These are phyloP conservation scores for Pionites leucogaster DNA, from an alignment of 2,113 vertebrate genomes.

Conservation along the genomic window DNA sequence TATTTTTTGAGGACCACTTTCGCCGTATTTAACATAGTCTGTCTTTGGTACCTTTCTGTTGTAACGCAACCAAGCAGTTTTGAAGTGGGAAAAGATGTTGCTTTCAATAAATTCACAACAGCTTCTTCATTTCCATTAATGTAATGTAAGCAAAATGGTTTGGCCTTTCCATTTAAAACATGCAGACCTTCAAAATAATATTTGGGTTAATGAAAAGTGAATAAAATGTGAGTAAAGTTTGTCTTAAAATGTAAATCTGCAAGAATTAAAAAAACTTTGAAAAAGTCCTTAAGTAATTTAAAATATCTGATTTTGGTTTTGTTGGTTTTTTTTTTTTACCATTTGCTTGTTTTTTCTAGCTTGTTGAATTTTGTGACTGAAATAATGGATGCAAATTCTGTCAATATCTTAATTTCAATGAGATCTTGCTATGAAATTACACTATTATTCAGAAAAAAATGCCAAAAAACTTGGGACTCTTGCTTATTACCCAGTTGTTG, in stretches of 20 bases:
- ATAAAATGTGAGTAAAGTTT: not conserved
- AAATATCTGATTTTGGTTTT: not conserved
- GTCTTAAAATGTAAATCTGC: not conserved
- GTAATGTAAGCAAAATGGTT: not conserved
- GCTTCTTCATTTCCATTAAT: not conserved
- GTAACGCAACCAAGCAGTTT: not conserved
- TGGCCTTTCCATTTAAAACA: not conserved
- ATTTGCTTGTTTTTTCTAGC: not conserved
- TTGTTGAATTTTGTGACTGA: not conserved
- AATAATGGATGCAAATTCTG: not conserved
- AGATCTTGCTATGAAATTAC: not conserved
- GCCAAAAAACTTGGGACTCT: not conserved
- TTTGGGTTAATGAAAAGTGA: not conserved
- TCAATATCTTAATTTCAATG: not conserved
- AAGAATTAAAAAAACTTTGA: not conserved
- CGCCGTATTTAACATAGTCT: not conserved
- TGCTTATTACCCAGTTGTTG: not conserved
- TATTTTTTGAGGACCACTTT: not conserved
- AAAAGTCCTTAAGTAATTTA: not conserved
- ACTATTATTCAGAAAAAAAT: not conserved
- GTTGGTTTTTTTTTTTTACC: not conserved
- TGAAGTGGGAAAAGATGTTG: not conserved
- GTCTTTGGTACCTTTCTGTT: not conserved
- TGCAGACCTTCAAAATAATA: not conserved
- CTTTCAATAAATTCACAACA: not conserved